Evolutionary conservation across 2,797 vertebrate genomes (phyloP), one percentile per base, ranked within the genome.

Genomic region (Aeoliscus strigatus): DNA sequence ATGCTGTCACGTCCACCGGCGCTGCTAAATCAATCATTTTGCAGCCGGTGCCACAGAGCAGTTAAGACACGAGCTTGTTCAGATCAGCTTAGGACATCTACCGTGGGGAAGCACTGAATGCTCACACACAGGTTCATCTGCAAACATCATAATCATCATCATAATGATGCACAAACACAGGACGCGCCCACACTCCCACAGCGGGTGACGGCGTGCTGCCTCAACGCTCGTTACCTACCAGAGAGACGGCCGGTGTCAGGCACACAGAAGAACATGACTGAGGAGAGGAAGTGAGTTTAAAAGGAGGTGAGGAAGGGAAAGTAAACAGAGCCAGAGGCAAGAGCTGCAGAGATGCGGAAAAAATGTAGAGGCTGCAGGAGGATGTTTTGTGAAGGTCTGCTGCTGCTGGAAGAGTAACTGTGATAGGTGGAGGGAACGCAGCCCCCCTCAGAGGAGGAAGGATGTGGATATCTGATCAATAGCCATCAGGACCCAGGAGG

Each of bases 391-490:
- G n/a, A n/a, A n/a, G n/a, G n/a, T n/a, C n/a, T n/a, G n/a, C n/a
- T n/a, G n/a, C n/a, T n/a, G n/a, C n/a, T n/a, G n/a, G 56, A 81
- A 74, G 64, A 62, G 64, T 37, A 39, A 38, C 47, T 49, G 47
- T 39, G 51, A 51, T 43, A 32, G 35, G 34, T 6, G 35, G 42
- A 64, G 68, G 48, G 46, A 52, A 34, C 50, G 26, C 53, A 30
- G 44, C 46, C 36, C 62, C 62, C 53, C 66, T 52, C 31, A 46
- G 37, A 53, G 59, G 51, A 74, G 62, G 73, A 52, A 56, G 65
- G 56, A 74, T 74, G 60, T 77, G 76, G 83, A 84, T 82, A 58
- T 55, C 64, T 75, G 75, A 85, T 86, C 80, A 81, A 83, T 82
- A 80, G 54, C 73, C 67, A 78, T 79, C 75, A 81, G 56, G 65